phyloP scores from a whole-genome alignment of 2,113 vertebrate genomes.

The Platycercus adscitus region DNA sequence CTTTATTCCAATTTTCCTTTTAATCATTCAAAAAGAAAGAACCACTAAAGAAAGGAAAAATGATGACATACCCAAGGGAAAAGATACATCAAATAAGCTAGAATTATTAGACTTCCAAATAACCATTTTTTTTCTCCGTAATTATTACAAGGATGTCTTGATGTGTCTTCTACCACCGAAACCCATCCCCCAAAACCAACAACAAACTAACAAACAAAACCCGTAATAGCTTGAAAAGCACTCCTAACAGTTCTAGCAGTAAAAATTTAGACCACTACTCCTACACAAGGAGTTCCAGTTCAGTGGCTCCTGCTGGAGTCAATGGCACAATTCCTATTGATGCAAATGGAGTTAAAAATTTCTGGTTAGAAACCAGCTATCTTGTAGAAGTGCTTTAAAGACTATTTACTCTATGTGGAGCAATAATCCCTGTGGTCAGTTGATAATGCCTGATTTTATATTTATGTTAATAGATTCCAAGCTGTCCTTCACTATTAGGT shows the following conservation, averaged over 20 bases:
- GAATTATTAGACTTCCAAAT: neutral
- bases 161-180: neutral
- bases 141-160: neutral
- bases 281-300: neutral
- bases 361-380: neutral
- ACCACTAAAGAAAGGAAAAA: constrained; percentile 48
- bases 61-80: neutral
- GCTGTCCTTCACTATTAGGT: neutral
- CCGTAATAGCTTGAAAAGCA: neutral
- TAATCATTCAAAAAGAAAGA: neutral
- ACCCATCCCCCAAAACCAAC: neutral
- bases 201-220: neutral
- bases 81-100: constrained; percentile 4
- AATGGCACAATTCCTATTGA: neutral
- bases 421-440: neutral
- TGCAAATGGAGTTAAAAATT: neutral
- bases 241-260: neutral
- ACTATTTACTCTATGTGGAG: neutral
- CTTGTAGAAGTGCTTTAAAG: neutral
- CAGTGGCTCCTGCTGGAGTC: neutral
- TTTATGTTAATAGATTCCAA: neutral
- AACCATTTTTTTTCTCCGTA: neutral
- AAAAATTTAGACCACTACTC: neutral
- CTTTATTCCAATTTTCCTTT: constrained; percentile 32
- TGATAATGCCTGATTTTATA: neutral